Conservation (phyloP, 1,140 invertebrate species). For the Fragariocoptes setiger region DNA sequence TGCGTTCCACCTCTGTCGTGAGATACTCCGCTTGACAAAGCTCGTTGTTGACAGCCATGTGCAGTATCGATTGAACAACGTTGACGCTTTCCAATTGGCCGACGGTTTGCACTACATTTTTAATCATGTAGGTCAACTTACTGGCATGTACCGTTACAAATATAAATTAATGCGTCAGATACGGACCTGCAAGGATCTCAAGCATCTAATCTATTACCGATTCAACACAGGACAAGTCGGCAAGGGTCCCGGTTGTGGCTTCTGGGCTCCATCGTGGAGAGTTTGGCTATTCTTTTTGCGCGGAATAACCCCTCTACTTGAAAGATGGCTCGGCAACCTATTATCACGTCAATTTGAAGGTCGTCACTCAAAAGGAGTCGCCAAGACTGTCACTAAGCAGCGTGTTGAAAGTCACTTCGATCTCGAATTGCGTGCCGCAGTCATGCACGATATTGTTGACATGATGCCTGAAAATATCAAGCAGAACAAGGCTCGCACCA, state of each 20-base stretch:
- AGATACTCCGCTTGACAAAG: constrained; percentile 87
- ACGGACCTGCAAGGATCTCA: constrained; percentile 97
- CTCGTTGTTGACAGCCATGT: constrained; percentile 95
- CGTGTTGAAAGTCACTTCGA: constrained; percentile 97
- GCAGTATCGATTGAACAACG: constrained; percentile 92
- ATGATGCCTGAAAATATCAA: constrained; percentile 99
- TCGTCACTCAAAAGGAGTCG: constrained; percentile 88
- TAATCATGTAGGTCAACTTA: constrained; percentile 92
- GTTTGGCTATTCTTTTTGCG: constrained; percentile 99
- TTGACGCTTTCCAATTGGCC: constrained; percentile 90
- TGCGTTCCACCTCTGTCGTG: constrained; percentile 94
- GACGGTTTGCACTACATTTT: constrained; percentile 99
- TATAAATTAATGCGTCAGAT: constrained; percentile 99
- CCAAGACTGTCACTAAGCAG: constrained; percentile 98
- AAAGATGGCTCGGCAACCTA: constrained; percentile 90
- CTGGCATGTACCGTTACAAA: constrained; percentile 98
- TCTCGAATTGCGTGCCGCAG: constrained; percentile 77
- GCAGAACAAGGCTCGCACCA: constrained; percentile 94
- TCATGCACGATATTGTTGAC: constrained; percentile 98
- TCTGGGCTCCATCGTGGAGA: constrained; percentile 97
- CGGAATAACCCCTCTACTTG: constrained; percentile 83
- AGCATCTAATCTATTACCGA: constrained; percentile 94
- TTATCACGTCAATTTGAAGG: constrained; percentile 95
- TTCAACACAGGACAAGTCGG: constrained; percentile 96
- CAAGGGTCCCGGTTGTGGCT: constrained; percentile 92